A percentile compares a stretch with the other conserved stretches of the same genome.
Evolutionary conservation across 2,113 vertebrate species (phyloP).

Genomic region (Hydrochoerus hydrochaeris): DNA sequence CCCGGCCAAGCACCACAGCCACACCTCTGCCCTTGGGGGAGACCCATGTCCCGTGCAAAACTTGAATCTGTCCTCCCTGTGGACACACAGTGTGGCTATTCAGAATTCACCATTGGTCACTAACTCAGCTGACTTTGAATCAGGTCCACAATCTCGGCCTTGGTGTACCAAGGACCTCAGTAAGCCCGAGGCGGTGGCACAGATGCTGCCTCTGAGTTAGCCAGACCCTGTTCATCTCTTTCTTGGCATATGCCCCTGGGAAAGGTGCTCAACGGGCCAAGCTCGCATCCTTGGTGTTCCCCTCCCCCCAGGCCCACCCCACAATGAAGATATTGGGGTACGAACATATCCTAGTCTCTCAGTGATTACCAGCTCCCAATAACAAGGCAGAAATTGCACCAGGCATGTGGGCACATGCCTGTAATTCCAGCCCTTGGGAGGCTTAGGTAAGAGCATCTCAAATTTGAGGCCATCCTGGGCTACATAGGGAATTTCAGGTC

Average conservation of each 20-base stretch:
- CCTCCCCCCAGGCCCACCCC: background rate
- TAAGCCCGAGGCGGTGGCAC: background rate
- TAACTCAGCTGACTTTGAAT: background rate
- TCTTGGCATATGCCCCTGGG: background rate
- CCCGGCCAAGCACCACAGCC: background rate
- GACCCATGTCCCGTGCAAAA: background rate
- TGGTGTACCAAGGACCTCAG: background rate
- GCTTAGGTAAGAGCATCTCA: background rate
- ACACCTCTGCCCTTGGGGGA: background rate
- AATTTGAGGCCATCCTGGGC: background rate
- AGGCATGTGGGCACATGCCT: background rate
- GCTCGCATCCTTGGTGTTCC: background rate
- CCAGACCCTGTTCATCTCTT: background rate
- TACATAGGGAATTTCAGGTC: background rate
- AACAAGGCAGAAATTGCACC: background rate
- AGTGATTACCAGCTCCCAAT: background rate
- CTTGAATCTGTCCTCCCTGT: background rate
- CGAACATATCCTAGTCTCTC: background rate
- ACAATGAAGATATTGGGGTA: background rate
- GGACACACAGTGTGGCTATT: background rate
- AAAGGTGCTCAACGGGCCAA: background rate
- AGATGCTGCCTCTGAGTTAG: background rate
- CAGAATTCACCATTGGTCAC: background rate
- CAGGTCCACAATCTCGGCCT: background rate
- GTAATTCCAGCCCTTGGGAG: background rate